Evolutionary conservation across 2,797 vertebrate species (phyloP).

Genomic region (Urosaurus nigricauda): DNA sequence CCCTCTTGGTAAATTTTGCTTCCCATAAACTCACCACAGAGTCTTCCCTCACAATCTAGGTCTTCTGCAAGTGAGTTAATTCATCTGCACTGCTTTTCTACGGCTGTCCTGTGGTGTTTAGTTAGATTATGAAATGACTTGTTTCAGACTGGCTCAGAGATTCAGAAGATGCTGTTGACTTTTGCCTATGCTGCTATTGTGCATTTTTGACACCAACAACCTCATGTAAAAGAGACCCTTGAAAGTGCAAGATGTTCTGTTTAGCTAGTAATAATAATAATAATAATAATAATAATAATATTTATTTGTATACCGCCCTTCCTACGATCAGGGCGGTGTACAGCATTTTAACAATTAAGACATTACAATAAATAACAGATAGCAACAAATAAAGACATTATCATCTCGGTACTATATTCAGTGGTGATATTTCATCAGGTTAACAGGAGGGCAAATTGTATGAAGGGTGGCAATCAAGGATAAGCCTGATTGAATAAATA

Average conservation of each 20-base stretch:
- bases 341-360: no score
- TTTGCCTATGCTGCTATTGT: not conserved
- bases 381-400: no score
- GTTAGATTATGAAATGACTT: not conserved
- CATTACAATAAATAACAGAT: no score
- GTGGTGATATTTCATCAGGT: no score
- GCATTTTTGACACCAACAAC: not conserved
- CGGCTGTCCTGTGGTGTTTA: not conserved
- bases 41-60: not conserved
- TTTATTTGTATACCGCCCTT: no score
- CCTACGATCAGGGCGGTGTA: no score
- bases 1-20: slow-evolving; percentile 7
- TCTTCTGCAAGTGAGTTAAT: not conserved
- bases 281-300: no score
- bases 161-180: not conserved
- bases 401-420: no score
- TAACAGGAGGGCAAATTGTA: no score
- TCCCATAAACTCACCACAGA: slow-evolving; percentile 9
- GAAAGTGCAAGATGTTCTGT: not conserved
- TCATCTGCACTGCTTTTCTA: not conserved
- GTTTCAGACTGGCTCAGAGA: not conserved
- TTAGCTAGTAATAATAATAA: not conserved
- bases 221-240: not conserved
- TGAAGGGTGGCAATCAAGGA: no score
- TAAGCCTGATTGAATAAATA: no score